Conservation (phyloP, 2,888 invertebrate species). For the Uloborus plumipes region DNA sequence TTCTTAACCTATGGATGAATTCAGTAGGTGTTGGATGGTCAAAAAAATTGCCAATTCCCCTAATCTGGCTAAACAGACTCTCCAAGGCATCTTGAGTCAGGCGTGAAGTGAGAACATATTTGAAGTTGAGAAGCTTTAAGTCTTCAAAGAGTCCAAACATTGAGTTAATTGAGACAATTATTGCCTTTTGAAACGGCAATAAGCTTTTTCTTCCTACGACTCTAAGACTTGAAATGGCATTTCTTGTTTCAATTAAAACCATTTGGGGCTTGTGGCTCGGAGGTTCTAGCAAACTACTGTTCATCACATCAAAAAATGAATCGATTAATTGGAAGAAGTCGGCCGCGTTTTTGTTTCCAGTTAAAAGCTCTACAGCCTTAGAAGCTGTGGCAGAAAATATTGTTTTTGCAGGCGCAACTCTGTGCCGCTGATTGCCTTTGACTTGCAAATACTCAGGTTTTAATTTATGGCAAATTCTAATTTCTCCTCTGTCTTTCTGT, state of each 20-base stretch:
- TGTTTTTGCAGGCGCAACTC: conserved; percentile 10
- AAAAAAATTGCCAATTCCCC: no score
- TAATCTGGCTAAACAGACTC: no score
- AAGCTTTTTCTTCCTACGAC: not conserved
- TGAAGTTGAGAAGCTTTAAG: not conserved
- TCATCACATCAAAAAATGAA: conserved; percentile 10
- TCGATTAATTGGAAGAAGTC: conserved; percentile 1
- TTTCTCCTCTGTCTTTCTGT: conserved; percentile 2
- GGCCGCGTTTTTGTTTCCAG: not conserved
- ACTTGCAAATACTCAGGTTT: not conserved
- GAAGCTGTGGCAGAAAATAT: conserved; percentile 1
- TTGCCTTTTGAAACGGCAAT: conserved; percentile 8
- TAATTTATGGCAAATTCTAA: conserved; percentile 2
- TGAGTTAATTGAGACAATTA: conserved; percentile 1
- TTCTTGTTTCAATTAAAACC: not conserved
- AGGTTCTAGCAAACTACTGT: not conserved
- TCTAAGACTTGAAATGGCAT: not conserved
- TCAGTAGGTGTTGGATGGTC: no score
- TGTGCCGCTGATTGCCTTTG: conserved; percentile 3
- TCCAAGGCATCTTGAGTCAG: no score
- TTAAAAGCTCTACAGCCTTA: not conserved
- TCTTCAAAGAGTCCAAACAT: not conserved
- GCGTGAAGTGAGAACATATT: no score
- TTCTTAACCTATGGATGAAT: no score
- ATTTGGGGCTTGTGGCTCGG: not conserved